Evolutionary conservation across 2,113 vertebrate species (phyloP).

Genomic region (Genyomyrus donnyi): DNA sequence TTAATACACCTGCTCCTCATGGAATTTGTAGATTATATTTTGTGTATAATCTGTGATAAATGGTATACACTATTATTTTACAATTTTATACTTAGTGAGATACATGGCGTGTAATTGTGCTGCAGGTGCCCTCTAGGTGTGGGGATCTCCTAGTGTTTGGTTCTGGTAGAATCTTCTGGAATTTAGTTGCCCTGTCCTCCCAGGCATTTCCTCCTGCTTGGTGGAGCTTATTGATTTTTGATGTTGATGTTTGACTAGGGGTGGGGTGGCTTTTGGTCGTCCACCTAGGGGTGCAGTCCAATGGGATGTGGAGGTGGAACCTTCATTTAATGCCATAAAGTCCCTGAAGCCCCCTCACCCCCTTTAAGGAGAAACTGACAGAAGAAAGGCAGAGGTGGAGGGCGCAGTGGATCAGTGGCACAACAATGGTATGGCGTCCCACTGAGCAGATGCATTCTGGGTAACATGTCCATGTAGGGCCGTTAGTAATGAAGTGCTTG

Average conservation of each 20-base stretch:
- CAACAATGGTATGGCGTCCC: neutral
- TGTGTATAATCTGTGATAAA: neutral
- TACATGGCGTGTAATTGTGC: neutral
- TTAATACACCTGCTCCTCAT: neutral
- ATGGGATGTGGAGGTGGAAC: neutral
- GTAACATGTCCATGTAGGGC: neutral
- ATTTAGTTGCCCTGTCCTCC: neutral
- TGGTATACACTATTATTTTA: neutral
- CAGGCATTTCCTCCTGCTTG: neutral
- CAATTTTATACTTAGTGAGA: neutral
- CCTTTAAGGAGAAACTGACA: neutral
- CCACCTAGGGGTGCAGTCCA: neutral
- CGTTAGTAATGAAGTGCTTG: neutral
- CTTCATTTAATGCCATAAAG: constrained; percentile 4
- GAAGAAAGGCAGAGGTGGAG: neutral
- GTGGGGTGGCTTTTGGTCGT: neutral
- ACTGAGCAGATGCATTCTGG: constrained; percentile 8
- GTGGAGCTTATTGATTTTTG: neutral
- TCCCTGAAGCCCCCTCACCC: neutral
- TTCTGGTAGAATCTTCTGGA: neutral
- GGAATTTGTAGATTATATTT: neutral
- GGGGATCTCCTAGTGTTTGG: neutral
- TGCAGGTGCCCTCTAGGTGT: neutral
- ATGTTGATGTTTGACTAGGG: neutral
- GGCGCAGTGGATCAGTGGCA: neutral